Percentiles rank a stretch among this genome's conserved stretches.
phyloP scores from a whole-genome alignment of 2,113 vertebrate genomes.

The Cephalopterus ornatus region DNA sequence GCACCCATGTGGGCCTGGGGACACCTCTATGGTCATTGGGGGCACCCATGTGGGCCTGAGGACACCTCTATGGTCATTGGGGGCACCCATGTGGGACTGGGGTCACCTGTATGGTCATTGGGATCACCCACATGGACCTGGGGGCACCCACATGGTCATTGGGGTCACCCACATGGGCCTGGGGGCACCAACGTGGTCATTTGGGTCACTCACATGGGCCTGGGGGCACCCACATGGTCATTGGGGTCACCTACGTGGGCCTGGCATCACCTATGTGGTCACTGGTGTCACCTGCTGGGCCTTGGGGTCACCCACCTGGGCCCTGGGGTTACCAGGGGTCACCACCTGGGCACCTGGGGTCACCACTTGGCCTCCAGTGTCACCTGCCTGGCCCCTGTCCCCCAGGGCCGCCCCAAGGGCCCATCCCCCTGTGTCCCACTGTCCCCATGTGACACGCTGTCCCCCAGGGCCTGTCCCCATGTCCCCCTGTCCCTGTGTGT shows the following conservation, averaged over 20 bases:
- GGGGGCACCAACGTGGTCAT: too few species aligned
- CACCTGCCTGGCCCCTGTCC: neutral
- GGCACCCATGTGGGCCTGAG: neutral
- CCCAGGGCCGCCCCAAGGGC: too few species aligned
- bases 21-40: neutral
- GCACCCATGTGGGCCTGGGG: neutral
- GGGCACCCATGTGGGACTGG: neutral
- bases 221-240: too few species aligned
- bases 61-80: neutral
- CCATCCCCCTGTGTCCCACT: too few species aligned
- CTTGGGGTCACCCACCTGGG: neutral
- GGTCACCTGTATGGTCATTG: neutral
- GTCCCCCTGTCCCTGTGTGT: neutral
- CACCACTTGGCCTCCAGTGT: neutral
- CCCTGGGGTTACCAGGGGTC: too few species aligned
- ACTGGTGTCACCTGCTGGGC: too few species aligned
- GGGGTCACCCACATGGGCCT: neutral
- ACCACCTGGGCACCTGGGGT: too few species aligned
- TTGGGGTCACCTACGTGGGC: neutral
- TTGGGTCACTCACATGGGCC: neutral
- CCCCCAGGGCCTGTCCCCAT: neutral
- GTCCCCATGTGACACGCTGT: too few species aligned
- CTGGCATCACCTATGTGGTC: too few species aligned
- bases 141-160: neutral
- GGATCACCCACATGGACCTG: too few species aligned